Percentiles rank a stretch among this genome's conserved stretches.
Evolutionary conservation across 1,140 invertebrate genomes (phyloP).

Genomic region (Listronotus oregonensis): DNA sequence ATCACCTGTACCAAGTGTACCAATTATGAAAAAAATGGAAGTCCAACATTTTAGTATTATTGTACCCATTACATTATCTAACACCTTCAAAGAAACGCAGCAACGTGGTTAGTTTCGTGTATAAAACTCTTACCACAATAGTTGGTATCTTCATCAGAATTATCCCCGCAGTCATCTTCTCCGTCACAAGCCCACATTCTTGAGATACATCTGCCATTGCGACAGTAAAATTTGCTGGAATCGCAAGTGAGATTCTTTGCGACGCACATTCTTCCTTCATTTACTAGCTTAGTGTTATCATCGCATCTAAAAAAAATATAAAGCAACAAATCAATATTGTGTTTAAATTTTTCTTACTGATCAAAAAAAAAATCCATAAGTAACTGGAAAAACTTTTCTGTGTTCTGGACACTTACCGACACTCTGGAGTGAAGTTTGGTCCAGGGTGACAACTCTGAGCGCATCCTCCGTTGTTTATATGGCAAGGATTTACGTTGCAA

Average conservation of each 20-base stretch:
- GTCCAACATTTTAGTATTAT: no score
- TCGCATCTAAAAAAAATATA: slow-evolving; percentile 63
- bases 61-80: no score
- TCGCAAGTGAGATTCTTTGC: slow-evolving; percentile 88
- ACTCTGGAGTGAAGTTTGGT: slow-evolving; percentile 81
- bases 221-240: slow-evolving; percentile 88
- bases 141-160: slow-evolving; percentile 88
- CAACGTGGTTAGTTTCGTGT: no score
- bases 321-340: no score
- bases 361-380: no score
- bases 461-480: slow-evolving; percentile 94
- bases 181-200: slow-evolving; percentile 96
- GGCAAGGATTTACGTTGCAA: slow-evolving; percentile 85
- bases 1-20: no score
- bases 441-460: slow-evolving; percentile 93
- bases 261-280: slow-evolving; percentile 90
- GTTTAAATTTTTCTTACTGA: no score
- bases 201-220: slow-evolving; percentile 93
- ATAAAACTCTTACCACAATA: slow-evolving; percentile 81
- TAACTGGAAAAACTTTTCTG: no score
- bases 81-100: no score
- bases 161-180: slow-evolving; percentile 94
- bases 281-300: slow-evolving; percentile 84
- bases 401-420: slow-evolving; percentile 59
- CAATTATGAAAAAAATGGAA: no score